Conservation (phyloP, 2,888 invertebrate genomes). For the Bugulina stolonifera region DNA sequence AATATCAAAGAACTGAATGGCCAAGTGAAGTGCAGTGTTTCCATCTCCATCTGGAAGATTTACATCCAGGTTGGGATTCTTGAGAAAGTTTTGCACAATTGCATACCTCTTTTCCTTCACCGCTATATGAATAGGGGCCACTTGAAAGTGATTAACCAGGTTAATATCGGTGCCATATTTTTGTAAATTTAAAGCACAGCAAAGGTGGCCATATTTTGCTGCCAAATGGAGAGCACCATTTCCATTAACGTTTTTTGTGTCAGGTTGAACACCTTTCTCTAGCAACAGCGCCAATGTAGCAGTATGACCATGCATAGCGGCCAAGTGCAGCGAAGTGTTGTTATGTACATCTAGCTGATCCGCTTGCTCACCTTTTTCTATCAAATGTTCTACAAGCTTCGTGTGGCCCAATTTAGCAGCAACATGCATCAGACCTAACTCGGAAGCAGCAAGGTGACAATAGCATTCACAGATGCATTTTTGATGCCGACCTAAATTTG, state of each 20-base stretch:
- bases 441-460: not conserved
- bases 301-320: conserved; percentile 12
- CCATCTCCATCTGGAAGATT: conserved; percentile 7
- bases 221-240: conserved; percentile 7
- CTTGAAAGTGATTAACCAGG: not conserved
- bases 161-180: conserved; percentile 2
- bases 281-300: not conserved
- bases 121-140: not conserved
- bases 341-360: not conserved
- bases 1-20: not conserved
- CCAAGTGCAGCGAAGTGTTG: conserved; percentile 11
- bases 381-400: not conserved
- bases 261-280: not conserved
- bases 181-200: not conserved
- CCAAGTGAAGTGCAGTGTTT: conserved; percentile 16
- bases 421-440: not conserved
- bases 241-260: not conserved
- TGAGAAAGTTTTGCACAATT: not conserved
- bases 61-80: not conserved
- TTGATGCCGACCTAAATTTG: not conserved
- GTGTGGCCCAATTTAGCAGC: not conserved
- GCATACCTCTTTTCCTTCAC: not conserved
- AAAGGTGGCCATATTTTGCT: conserved; percentile 6
- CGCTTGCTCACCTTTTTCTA: not conserved
- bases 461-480: conserved; percentile 17